A percentile compares a stretch with the other conserved stretches of the same genome.
Conservation (phyloP, 35 echinoderm and acorn worm species). For the Apostichopus japonicus region DNA sequence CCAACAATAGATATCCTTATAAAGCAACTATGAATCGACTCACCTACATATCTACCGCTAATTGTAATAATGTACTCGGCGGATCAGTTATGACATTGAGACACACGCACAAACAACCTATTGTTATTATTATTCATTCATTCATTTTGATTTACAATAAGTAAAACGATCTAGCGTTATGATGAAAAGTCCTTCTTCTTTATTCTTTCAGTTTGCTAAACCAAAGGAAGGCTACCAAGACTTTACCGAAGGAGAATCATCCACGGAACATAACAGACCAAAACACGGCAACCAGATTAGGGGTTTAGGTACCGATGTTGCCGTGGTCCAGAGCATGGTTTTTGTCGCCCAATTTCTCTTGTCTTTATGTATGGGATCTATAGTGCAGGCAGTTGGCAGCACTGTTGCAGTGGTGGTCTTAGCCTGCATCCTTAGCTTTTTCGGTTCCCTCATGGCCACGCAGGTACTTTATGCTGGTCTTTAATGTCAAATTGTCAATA, state of each 20-base stretch:
- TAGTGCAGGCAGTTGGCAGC: conserved; percentile 81
- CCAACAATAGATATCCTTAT: too few species aligned
- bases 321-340: conserved; percentile 95
- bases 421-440: conserved; percentile 83
- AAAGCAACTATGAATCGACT: too few species aligned
- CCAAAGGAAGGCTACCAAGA: conserved; percentile 51
- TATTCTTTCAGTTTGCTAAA: conserved; percentile 23
- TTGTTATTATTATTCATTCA: too few species aligned
- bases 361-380: conserved; percentile 91
- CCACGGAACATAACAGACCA: conserved; percentile 15
- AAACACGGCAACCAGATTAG: conserved; percentile 67
- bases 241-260: neutral
- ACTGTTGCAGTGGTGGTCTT: conserved; percentile 73
- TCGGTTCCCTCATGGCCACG: conserved; percentile 81
- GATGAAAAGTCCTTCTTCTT: too few species aligned
- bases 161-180: too few species aligned
- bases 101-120: too few species aligned
- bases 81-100: too few species aligned
- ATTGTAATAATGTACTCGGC: too few species aligned
- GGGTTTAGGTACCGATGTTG: conserved; percentile 90
- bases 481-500: conserved; percentile 34
- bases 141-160: too few species aligned
- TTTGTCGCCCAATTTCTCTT: conserved; percentile 90
- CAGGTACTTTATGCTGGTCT: conserved; percentile 91
- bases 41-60: too few species aligned